These are phyloP conservation scores for Ammodytes marinus DNA, from an alignment of 2,113 vertebrate species.

Conservation along the genomic window DNA sequence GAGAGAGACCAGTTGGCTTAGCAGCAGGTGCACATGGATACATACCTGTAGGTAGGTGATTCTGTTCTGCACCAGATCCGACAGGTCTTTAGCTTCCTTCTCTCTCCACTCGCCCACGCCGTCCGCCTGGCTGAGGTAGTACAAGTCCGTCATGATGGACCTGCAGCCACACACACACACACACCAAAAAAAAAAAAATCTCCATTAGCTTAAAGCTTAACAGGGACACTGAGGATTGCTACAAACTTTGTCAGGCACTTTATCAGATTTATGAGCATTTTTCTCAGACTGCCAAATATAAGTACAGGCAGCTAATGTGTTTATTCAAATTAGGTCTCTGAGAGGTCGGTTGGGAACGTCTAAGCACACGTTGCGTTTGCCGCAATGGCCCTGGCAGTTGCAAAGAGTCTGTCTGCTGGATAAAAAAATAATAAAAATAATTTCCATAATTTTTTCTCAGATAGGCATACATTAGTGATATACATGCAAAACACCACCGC, in stretches of 20 bases:
- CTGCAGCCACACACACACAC: conserved; percentile 76
- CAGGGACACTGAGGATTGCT: neutral
- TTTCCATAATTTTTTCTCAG: too few relatives aligned
- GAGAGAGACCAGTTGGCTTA: conserved; percentile 34
- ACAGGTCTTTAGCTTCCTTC: conserved; percentile 97
- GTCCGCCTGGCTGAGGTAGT: conserved; percentile 99
- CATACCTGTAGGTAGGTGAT: conserved; percentile 97
- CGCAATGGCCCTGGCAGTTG: neutral
- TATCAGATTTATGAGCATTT: neutral
- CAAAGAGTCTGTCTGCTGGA: neutral
- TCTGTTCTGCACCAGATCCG: conserved; percentile 95
- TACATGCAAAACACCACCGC: too few relatives aligned
- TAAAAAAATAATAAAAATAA: neutral
- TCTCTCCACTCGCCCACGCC: conserved; percentile 96
- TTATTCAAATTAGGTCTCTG: neutral
- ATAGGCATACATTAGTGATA: too few relatives aligned
- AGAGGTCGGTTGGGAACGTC: neutral
- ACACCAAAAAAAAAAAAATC: neutral
- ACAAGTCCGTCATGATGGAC: conserved; percentile 97
- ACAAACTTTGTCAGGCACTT: neutral
- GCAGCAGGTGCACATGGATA: conserved; percentile 40
- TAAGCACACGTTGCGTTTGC: neutral
- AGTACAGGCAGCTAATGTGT: neutral
- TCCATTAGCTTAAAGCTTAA: neutral
- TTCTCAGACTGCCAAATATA: neutral